A percentile compares a stretch with the other conserved stretches of the same genome.
Evolutionary conservation across 2,113 vertebrate species (phyloP).

Genomic region (Neolamprologus kungweensis): DNA sequence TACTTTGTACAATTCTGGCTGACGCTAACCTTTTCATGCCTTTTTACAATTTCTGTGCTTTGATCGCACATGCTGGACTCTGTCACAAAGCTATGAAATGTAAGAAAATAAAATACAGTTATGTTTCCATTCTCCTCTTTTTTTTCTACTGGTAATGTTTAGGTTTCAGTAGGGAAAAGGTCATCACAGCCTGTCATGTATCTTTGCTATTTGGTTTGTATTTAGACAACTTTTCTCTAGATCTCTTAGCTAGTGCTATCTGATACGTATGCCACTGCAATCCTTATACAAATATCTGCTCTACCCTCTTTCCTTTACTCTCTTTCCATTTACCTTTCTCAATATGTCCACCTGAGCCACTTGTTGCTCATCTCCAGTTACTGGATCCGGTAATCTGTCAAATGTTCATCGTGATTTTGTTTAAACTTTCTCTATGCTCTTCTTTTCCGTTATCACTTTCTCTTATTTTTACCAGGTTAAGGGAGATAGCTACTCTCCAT

Average conservation of each 20-base stretch:
- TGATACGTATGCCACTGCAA: not conserved
- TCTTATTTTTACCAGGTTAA: too few relatives aligned
- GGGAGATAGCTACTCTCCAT: not conserved
- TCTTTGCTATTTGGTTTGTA: not conserved
- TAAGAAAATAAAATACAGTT: conserved; percentile 14
- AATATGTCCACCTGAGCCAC: not conserved
- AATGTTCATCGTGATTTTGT: not conserved
- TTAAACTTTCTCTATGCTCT: not conserved
- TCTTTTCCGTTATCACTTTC: not conserved
- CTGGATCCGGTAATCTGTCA: not conserved
- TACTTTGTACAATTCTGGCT: conserved; percentile 9
- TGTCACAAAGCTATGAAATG: conserved; percentile 30
- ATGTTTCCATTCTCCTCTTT: conserved; percentile 28
- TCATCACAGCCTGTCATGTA: not conserved
- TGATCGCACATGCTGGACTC: conserved; percentile 27
- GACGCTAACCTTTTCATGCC: conserved; percentile 2
- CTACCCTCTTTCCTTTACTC: not conserved
- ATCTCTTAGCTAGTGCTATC: not conserved
- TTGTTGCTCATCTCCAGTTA: not conserved
- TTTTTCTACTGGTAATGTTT: not conserved
- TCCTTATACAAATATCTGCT: not conserved
- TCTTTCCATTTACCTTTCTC: not conserved
- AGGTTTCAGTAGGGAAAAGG: not conserved
- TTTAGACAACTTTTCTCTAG: not conserved
- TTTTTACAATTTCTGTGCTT: conserved; percentile 24